Conservation (phyloP, 2,888 invertebrate species). For the Trachelus tabidus region DNA sequence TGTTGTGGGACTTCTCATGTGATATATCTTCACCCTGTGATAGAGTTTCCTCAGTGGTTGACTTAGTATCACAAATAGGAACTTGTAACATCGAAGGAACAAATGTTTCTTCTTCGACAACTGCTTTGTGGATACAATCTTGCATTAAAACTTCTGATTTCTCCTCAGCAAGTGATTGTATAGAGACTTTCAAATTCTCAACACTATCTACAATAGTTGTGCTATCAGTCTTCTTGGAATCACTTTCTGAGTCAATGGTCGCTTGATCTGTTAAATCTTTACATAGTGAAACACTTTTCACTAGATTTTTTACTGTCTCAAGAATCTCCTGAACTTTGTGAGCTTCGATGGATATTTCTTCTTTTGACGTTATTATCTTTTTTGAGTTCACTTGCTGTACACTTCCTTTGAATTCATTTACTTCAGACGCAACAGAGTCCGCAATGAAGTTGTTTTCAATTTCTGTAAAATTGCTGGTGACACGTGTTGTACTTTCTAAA, state of each 20-base stretch:
- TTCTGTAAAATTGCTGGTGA: neutral
- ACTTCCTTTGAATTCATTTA: neutral
- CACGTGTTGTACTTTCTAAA: neutral
- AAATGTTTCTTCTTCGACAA: neutral
- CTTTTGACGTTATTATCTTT: neutral
- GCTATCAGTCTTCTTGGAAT: neutral
- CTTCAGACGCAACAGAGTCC: neutral
- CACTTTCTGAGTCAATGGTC: neutral
- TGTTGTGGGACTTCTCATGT: neutral
- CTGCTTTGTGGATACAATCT: neutral
- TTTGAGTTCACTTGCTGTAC: neutral
- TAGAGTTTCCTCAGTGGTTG: neutral
- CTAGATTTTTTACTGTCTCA: neutral
- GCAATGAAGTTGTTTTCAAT: neutral
- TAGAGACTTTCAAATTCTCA: neutral
- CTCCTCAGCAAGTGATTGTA: neutral
- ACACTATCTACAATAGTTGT: neutral
- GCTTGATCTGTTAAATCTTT: neutral
- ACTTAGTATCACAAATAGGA: neutral
- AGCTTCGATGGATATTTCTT: neutral
- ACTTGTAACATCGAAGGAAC: neutral
- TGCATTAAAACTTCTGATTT: neutral
- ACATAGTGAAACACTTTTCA: neutral
- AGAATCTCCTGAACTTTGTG: neutral
- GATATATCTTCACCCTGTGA: neutral